Evolutionary conservation across 2,888 invertebrate genomes (phyloP), one percentile per base, ranked within the genome.

Genomic region (Trissolcus japonicus): DNA sequence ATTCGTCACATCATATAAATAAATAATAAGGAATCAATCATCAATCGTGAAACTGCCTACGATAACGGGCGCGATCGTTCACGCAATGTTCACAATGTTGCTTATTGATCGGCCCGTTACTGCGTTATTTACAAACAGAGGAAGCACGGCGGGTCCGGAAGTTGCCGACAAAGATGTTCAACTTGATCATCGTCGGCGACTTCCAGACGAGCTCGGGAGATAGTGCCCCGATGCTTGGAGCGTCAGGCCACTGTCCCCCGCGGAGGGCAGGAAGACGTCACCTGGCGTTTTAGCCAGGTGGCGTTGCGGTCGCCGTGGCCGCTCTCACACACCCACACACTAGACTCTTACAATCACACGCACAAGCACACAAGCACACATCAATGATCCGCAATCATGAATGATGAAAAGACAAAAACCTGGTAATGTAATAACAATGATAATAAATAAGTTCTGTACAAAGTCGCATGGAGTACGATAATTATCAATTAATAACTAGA

Each of bases 381-480:
- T 19, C 51, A 63, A 71, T 71, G 85, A 85, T 84, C 84, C 82
- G 86, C 86, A 86, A 85, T 84, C 60, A 67, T 74, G 76, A 79
- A 78, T 80, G 79, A 79, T 78, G 76, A 79, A 83, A 84, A 84
- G 86, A 86, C 85, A 83, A 84, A 85, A 51, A 51, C 51, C 17
- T 17, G 19, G 51, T 13, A 51, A 16, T 25, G 14, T 17, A 65
- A 60, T 73, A 73, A 65, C 63, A 63, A 63, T 75, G 53, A 88
- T 88, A 88, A 88, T 88, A 88, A 89, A 89, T 89, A 87, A 89
- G 87, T 88, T 89, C 87, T 88, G 88, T 89, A 89, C 89, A 89
- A 83, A 84, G 85, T 85, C 53, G 86, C 85, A 83, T 86, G 84
- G 85, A 86, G 86, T 85, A 83, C 82, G 80, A 46, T 43, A n/a